Evolutionary conservation across 2,888 invertebrate species (phyloP).

Genomic region (Cataglyphis cursor): DNA sequence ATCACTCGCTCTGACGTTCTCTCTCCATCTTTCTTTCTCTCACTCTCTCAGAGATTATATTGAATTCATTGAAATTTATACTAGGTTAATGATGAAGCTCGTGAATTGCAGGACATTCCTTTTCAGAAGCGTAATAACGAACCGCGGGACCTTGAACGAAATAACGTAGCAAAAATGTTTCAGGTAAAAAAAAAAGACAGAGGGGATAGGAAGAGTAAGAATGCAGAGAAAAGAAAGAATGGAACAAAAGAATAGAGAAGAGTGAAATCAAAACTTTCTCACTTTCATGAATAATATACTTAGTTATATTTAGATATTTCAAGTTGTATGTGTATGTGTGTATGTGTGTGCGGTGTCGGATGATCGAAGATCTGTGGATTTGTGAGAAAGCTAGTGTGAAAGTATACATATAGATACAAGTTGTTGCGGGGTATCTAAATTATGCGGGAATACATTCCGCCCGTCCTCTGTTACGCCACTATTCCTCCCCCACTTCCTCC

Average conservation of each 20-base stretch:
- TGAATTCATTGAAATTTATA: slow-evolving; percentile 44
- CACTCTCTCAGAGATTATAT: slow-evolving; percentile 31
- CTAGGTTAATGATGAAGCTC: slow-evolving; percentile 13
- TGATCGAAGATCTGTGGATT: neutral
- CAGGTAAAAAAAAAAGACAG: neutral
- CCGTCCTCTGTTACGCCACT: slow-evolving; percentile 2
- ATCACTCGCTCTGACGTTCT: slow-evolving; percentile 9
- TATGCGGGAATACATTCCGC: neutral
- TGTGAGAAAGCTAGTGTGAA: neutral
- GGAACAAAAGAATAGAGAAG: neutral
- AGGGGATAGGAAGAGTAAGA: neutral
- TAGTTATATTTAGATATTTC: neutral
- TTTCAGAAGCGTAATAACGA: slow-evolving; percentile 35
- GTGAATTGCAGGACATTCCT: slow-evolving; percentile 38
- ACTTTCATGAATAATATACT: neutral
- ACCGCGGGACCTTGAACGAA: slow-evolving; percentile 19
- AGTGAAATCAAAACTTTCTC: neutral
- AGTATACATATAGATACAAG: neutral
- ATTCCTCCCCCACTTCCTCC: neutral
- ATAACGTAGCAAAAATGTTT: neutral
- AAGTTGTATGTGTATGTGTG: neutral
- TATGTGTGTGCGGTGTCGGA: neutral
- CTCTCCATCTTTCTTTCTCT: slow-evolving; percentile 22
- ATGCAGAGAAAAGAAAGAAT: neutral
- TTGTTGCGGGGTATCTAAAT: neutral